Conservation (phyloP, 2,888 invertebrate species). For the Acanthococcus lagerstroemiae region DNA sequence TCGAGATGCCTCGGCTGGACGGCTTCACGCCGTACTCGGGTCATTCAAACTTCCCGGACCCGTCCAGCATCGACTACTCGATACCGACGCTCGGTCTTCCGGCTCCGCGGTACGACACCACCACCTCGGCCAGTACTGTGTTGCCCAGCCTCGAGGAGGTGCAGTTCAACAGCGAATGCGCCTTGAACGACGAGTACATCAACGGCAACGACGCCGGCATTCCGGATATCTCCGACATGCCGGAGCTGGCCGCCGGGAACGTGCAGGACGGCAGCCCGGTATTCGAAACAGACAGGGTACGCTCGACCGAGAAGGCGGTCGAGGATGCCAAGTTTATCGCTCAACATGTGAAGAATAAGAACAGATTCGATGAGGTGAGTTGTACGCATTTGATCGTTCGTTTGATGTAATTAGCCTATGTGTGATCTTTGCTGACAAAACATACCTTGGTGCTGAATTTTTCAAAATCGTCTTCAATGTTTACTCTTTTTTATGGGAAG, state of each 20-base stretch:
- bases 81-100: constrained; percentile 26
- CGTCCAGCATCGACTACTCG: constrained; percentile 8
- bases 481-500: no score
- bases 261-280: constrained; percentile 59
- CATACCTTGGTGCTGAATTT: no score
- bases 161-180: constrained; percentile 50
- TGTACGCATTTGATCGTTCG: constrained; percentile 32
- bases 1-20: constrained; percentile 18
- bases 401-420: neutral
- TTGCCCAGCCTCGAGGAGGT: constrained; percentile 56
- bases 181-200: constrained; percentile 71
- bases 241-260: constrained; percentile 30
- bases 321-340: constrained; percentile 89
- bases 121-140: constrained; percentile 45
- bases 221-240: constrained; percentile 40
- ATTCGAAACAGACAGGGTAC: constrained; percentile 54
- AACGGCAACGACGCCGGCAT: constrained; percentile 46
- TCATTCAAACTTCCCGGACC: neutral
- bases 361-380: constrained; percentile 88
- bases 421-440: no score
- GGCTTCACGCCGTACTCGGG: constrained; percentile 5
- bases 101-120: constrained; percentile 18
- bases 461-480: no score
- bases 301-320: constrained; percentile 72
- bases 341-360: constrained; percentile 89